These are phyloP conservation scores for Etheostoma spectabile DNA, from an alignment of 2,113 vertebrate genomes.

Conservation along the genomic window DNA sequence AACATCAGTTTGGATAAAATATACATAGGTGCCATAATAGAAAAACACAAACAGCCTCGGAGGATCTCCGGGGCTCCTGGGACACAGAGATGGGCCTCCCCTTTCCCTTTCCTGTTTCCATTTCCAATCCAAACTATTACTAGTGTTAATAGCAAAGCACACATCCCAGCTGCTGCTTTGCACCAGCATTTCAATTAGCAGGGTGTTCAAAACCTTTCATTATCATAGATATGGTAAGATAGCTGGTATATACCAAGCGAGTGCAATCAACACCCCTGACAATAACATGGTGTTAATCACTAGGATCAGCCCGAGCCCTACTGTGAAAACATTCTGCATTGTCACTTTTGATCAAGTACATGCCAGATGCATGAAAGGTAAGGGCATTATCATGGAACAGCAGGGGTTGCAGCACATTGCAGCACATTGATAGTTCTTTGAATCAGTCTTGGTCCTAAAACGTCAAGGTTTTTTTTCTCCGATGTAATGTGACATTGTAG, in stretches of 20 bases:
- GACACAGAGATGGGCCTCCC: conserved; percentile 41
- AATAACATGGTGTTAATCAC: conserved; percentile 57
- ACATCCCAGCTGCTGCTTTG: conserved; percentile 74
- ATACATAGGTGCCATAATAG: conserved; percentile 60
- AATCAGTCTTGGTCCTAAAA: conserved; percentile 47
- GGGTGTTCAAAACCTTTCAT: conserved; percentile 68
- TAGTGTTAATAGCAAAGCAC: conserved; percentile 70
- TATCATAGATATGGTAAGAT: conserved; percentile 69
- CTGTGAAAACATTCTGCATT: conserved; percentile 64
- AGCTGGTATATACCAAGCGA: conserved; percentile 37
- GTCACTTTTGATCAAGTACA: conserved; percentile 68
- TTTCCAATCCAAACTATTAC: conserved; percentile 72
- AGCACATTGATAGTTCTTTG: conserved; percentile 56
- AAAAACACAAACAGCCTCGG: conserved; percentile 58
- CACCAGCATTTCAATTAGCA: conserved; percentile 67
- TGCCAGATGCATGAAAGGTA: conserved; percentile 32
- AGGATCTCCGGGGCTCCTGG: conserved; percentile 39
- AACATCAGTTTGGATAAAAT: conserved; percentile 60
- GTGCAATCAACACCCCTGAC: conserved; percentile 23
- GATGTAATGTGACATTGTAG: conserved; percentile 48
- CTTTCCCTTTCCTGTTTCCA: conserved; percentile 45
- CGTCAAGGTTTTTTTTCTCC: conserved; percentile 30
- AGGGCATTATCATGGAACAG: conserved; percentile 54
- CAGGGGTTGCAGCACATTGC: conserved; percentile 59
- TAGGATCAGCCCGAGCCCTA: conserved; percentile 37